Evolutionary conservation across 2,797 vertebrate genomes (phyloP).

Genomic region (Phoeniculus purpureus): DNA sequence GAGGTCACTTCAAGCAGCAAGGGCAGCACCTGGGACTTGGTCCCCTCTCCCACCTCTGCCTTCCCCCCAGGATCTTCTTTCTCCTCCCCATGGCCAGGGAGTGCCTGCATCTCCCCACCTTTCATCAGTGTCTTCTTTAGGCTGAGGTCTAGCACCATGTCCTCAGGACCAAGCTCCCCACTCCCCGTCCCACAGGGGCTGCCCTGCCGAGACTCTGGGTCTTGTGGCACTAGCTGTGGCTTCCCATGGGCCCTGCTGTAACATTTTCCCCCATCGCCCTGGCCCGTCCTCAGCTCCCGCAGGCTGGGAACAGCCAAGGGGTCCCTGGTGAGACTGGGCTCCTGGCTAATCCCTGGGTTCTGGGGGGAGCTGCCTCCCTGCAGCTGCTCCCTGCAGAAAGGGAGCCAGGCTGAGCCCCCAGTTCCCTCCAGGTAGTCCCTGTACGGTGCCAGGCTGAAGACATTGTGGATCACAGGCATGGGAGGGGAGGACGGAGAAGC

Average conservation of each 20-base stretch:
- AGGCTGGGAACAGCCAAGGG: accelerated
- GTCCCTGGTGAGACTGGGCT: not conserved
- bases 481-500: conserved; percentile 78
- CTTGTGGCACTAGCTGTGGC: not conserved
- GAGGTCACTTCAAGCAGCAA: not conserved
- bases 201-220: accelerated
- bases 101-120: not conserved
- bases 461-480: conserved; percentile 92
- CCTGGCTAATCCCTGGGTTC: accelerated
- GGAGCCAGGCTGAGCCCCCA: not conserved
- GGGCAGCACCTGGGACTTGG: accelerated
- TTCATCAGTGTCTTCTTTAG: conserved; percentile 72
- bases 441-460: conserved; percentile 94
- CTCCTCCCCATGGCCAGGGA: accelerated
- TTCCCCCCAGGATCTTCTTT: not conserved
- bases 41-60: not conserved
- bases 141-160: conserved; percentile 72
- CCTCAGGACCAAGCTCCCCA: not conserved
- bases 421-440: conserved; percentile 80
- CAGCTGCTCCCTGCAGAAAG: not conserved
- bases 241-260: not conserved
- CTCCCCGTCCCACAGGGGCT: accelerated
- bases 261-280: not conserved
- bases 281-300: not conserved
- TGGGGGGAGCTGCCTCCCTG: not conserved